Base-by-base conservation (phyloP, 1,140 invertebrate genomes). In the Leptonema lineaticorne region DNA sequence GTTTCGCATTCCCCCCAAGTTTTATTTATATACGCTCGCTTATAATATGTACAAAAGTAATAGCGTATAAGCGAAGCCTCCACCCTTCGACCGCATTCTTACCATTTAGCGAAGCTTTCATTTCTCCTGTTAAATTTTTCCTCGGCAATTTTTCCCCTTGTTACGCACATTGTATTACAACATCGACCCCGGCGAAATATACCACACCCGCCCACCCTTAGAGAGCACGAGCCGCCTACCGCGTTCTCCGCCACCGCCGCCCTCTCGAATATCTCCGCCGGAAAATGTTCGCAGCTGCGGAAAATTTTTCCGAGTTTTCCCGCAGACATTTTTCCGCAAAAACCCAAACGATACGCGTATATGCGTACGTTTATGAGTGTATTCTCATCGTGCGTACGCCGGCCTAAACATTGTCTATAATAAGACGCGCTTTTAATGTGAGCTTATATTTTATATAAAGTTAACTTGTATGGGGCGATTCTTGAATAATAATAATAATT, bases 61-160 rank as follows among this genome's bases (percentile, higher is more conserved):
- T 41, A 41, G 37, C 37, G n/a, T n/a, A 41, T 41, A 41, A 9
- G 37, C 37, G 37, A 11, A 11, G 37, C 37, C 37, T 41, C 37
- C 37, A n/a, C n/a, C n/a, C 16, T 50, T 57, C 45, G 26, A 46
- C 53, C 68, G 41, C 70, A 72, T 72, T 72, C 70, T 72, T 67
- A 67, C 63, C 67, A 53, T 69, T 72, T 72, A 69, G 63, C 70
- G 63, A 72, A 63, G 70, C 70, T 72, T 69, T 72, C 68, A 69
- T 72, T 68, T 69, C 67, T 64, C 67, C 45, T 69, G 67, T 72
- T 63, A 72, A 72, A 66, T 72, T 72, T 72, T 72, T 69, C 63
- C 70, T 69, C 41, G 45, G 27, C 48, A 67, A 71, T 68, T 72
- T 72, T 72, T 69, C 70, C 70, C 70, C 70, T 69, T 60, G 70